Evolutionary conservation across 2,113 vertebrate genomes (phyloP), one percentile per base, ranked within the genome.

Genomic region (Antennarius striatus): DNA sequence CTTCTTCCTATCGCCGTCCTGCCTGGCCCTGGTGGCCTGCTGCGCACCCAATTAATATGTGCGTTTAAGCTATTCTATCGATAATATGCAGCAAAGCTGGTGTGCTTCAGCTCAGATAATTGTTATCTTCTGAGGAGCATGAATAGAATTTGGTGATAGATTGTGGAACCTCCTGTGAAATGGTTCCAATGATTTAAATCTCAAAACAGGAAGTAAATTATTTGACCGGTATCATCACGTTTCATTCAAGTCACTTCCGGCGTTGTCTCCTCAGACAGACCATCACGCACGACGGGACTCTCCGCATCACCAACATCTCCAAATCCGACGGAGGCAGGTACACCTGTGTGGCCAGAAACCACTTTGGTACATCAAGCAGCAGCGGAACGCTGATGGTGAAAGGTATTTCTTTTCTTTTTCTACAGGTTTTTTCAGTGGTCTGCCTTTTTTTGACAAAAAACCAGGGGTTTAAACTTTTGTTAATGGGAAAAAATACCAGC

Each of bases 301-400:
- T 97, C 29, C 92, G 89, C n/a, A 93, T 98, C 77, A 68, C 71
- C 61, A 96, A 96, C 29, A 80, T 92, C 81, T 93, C 90, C 71
- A 92, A 88, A 73, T 70, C 66, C 0, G 95, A 98, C 3, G 93
- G 88, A 0, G 94, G 95, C 47, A 52, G 84, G 8, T 96, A 95
- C 69, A 95, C 92, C 0, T 96, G 95, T 56, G 64, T 93, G 56
- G 96, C 94, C 49, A 91, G 87, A 4, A 96, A 96, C 88, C 91
- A 91, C 32, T 96, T 96, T 5, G 94, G 95, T 46, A 51, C 80
- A 7, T 92, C 94, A 16, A 94, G 92, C 85, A 94, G 86, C 70
- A 88, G 93, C 0, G 95, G 94, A 47, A 86, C 40, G 6, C 89
- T 96, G 64, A 16, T 93, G 17, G 93, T 96, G 6, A 96, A 96